Conservation (phyloP, 2,888 invertebrate species). For the Anthrax anthrax region DNA sequence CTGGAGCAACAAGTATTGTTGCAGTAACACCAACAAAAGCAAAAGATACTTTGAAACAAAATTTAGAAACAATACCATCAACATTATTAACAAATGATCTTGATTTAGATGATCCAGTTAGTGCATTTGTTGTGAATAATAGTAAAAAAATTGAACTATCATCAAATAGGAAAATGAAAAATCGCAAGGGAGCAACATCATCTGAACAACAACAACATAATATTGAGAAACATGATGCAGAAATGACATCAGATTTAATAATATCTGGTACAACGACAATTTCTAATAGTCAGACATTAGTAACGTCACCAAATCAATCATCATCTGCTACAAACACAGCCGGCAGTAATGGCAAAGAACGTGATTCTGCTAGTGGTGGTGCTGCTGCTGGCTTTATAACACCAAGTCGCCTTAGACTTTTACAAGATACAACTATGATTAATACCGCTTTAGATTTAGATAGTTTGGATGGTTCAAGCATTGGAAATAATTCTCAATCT, state of each 20-base stretch:
- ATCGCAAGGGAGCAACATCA: slow-evolving; percentile 5
- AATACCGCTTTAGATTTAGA: slow-evolving; percentile 80
- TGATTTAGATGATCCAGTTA: slow-evolving; percentile 34
- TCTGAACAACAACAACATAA: neutral
- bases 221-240: neutral
- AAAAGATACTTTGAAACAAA: neutral
- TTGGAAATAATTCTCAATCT: slow-evolving; percentile 52
- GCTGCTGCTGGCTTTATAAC: slow-evolving; percentile 38
- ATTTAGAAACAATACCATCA: slow-evolving; percentile 20
- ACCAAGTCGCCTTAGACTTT: slow-evolving; percentile 59
- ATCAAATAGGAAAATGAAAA: slow-evolving; percentile 1
- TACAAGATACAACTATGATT: slow-evolving; percentile 82
- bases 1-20: slow-evolving; percentile 2
- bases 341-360: slow-evolving; percentile 3
- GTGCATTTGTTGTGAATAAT: slow-evolving; percentile 26
- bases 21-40: slow-evolving; percentile 6
- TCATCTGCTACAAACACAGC: slow-evolving; percentile 8
- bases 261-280: neutral
- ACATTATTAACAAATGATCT: slow-evolving; percentile 32
- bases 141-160: slow-evolving; percentile 1
- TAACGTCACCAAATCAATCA: slow-evolving; percentile 10
- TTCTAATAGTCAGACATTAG: too few relatives aligned
- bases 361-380: slow-evolving; percentile 3
- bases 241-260: neutral
- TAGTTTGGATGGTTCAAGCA: slow-evolving; percentile 62